Base-by-base conservation (phyloP, 2,888 invertebrate species). In the Chironomus riparius region DNA sequence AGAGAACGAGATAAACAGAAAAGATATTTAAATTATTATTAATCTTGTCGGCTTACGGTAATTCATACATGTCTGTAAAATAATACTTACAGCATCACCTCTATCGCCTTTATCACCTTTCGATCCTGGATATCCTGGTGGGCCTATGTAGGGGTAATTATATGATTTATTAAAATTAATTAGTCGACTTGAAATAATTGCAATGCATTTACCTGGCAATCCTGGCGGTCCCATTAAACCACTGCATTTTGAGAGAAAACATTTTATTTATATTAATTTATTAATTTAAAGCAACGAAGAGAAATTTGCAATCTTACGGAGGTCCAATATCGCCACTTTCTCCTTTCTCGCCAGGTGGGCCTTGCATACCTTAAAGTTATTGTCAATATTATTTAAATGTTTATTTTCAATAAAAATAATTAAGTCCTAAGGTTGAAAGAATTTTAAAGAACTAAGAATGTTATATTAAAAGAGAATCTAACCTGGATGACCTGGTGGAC, bases 61-160 rank as follows among this genome's bases (percentile, higher is more conserved):
- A 50, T 56, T 56, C 56, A 56, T 38, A 10, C 38, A 38, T 38
- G 38, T 38, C 38, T 10, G 38, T 38, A 50, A n/a, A 50, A 50
- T 50, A 7, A 56, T 56, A 87, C 91, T 91, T 87, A 94, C 94
- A 89, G 94, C 94, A 87, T 95, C 95, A 47, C 95, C 95, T 82
- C 95, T 94, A 82, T 95, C 94, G 48, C 96, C 95, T 82, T 94
- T 95, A 80, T 95, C 94, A 38, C 96, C 95, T 84, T 93, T 94
- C 79, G 90, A 88, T 48, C 95, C 95, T 2, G 95, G 94, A 85
- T 94, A 94, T 3, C 95, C 95, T 79, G 91, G 91, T 48, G 91
- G 92, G 76, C 91, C 91, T 75, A 72, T 71, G 24, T 22, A 4
- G 2, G n/a, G 15, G 4, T 38, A 2, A 10, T 38, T 2, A 10